A percentile compares a stretch with the other conserved stretches of the same genome.
phyloP scores from a whole-genome alignment of 2,113 vertebrate species.

The Cryptomyrus ogoouensis region DNA sequence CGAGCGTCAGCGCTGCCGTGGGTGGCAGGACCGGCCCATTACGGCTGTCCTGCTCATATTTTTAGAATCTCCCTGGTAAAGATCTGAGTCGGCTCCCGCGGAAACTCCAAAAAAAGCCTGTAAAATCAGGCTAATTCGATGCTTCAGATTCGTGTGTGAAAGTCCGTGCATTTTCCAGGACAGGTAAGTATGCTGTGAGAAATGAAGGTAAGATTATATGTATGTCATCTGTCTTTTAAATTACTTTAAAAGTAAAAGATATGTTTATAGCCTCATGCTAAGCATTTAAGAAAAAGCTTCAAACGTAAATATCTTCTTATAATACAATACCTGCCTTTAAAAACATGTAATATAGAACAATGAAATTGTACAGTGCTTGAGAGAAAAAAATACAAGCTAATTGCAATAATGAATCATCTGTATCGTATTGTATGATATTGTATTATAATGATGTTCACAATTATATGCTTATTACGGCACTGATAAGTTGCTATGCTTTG shows the following conservation, averaged over 20 bases:
- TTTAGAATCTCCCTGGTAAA: not conserved
- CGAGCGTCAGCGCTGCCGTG: not conserved
- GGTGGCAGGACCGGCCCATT: not conserved
- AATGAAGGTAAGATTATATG: not conserved
- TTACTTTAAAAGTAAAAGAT: not conserved
- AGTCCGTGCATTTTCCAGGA: not conserved
- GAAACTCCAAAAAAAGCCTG: not conserved
- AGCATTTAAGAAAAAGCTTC: not conserved
- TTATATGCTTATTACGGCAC: not conserved
- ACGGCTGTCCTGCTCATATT: not conserved
- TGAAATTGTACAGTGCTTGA: not conserved
- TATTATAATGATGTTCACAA: not conserved
- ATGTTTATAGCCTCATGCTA: not conserved
- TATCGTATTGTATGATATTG: not conserved
- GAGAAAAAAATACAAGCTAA: not conserved
- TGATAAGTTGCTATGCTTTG: not conserved
- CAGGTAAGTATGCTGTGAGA: conserved; percentile 2
- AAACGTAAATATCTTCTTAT: not conserved
- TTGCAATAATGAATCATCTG: not conserved
- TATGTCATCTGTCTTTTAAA: not conserved
- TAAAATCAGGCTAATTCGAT: not conserved
- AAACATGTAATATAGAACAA: not conserved
- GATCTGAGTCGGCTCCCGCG: not conserved
- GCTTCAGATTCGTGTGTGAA: not conserved
- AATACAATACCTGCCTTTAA: not conserved